These are phyloP conservation scores for Microchrysa polita DNA, from an alignment of 2,888 invertebrate genomes.

Conservation along the genomic window DNA sequence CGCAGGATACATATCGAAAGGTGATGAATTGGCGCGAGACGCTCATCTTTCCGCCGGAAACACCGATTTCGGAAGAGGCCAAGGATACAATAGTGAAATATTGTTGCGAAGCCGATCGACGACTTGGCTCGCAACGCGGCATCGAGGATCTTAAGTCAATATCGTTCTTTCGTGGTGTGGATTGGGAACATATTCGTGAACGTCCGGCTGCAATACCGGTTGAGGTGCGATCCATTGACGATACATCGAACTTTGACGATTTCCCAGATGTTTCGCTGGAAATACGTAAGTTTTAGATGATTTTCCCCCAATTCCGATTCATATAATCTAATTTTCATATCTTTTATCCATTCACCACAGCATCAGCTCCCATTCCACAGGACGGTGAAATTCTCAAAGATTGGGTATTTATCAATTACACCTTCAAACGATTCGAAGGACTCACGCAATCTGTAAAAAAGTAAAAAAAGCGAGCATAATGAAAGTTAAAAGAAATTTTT, in stretches of 20 bases:
- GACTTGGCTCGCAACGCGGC: slow-evolving; percentile 89
- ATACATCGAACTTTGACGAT: slow-evolving; percentile 99
- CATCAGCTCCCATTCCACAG: slow-evolving; percentile 86
- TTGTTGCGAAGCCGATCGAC: slow-evolving; percentile 95
- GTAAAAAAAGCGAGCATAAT: slow-evolving; percentile 20
- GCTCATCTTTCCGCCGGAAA: slow-evolving; percentile 97
- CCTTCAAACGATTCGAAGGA: slow-evolving; percentile 99
- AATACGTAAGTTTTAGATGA: slow-evolving; percentile 81
- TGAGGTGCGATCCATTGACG: slow-evolving; percentile 98
- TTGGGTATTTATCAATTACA: slow-evolving; percentile 99
- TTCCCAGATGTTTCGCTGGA: slow-evolving; percentile 99
- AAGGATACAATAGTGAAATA: slow-evolving; percentile 94
- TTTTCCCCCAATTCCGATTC: background rate
- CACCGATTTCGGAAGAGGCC: slow-evolving; percentile 98
- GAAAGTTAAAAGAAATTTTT: background rate
- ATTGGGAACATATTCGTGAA: slow-evolving; percentile 99
- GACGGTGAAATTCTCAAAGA: slow-evolving; percentile 96
- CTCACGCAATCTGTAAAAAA: slow-evolving; percentile 75
- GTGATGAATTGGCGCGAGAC: slow-evolving; percentile 99
- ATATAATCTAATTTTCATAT: background rate
- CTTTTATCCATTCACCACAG: slow-evolving; percentile 64
- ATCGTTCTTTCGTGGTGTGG: slow-evolving; percentile 95
- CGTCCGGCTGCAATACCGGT: slow-evolving; percentile 98
- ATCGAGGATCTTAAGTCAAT: slow-evolving; percentile 93
- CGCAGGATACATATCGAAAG: slow-evolving; percentile 70